A percentile compares a stretch with the other conserved stretches of the same genome.
Evolutionary conservation across 35 echinoderm and acorn worm species (phyloP).

Genomic region (Heliocidaris erythrogramma): DNA sequence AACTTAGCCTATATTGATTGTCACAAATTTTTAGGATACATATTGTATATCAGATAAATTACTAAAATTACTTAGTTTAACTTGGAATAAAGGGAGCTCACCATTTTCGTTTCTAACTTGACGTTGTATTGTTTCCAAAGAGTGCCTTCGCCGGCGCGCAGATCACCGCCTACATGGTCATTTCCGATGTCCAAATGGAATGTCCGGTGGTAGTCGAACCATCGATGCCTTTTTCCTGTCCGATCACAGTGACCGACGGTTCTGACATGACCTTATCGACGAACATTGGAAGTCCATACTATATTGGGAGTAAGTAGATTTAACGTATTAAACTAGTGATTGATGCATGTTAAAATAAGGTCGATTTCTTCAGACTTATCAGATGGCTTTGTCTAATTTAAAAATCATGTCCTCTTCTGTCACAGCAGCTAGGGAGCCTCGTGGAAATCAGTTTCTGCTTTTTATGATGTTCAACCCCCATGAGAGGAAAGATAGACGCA

Average conservation of each 20-base stretch:
- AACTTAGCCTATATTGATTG: no score
- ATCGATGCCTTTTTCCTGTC: not conserved
- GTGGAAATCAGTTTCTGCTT: no score
- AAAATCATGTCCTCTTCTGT: no score
- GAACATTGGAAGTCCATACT: not conserved
- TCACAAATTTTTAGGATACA: no score
- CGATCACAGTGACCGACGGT: conserved; percentile 27
- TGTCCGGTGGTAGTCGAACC: conserved; percentile 50
- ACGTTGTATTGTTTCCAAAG: not conserved
- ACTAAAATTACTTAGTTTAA: no score
- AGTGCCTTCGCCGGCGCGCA: conserved; percentile 29
- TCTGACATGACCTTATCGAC: conserved; percentile 48
- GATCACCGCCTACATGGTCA: conserved; percentile 19
- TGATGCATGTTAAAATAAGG: not conserved
- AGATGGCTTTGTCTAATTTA: conserved; percentile 10
- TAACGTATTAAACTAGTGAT: not conserved
- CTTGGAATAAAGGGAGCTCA: no score
- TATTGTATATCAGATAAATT: no score
- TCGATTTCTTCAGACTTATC: not conserved
- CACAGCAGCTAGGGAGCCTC: not conserved
- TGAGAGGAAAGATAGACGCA: no score
- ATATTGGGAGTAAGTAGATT: conserved; percentile 35
- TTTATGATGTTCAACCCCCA: no score
- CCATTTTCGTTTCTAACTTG: no score
- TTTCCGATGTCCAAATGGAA: conserved; percentile 21